phyloP scores from a whole-genome alignment of 2,888 invertebrate species.

The Bellardia pandia region DNA sequence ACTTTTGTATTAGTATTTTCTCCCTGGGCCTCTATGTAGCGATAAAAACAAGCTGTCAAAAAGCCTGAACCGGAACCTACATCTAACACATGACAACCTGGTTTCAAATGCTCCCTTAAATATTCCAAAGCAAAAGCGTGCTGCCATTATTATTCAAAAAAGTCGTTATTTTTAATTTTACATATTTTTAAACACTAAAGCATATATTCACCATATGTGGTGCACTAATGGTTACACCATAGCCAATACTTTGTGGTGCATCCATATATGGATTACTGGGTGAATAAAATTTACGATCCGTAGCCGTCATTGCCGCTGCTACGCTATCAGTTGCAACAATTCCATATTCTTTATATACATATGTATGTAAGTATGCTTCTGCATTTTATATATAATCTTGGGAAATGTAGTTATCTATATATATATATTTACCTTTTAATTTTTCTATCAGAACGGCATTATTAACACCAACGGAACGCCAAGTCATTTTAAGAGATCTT shows the following conservation, averaged over 20 bases:
- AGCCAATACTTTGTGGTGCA: constrained; percentile 96
- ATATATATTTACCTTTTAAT: constrained; percentile 87
- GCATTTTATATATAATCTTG: background rate
- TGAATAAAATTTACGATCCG: constrained; percentile 93
- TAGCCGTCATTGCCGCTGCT: constrained; percentile 91
- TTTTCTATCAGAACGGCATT: constrained; percentile 93
- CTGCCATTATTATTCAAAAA: constrained; percentile 83
- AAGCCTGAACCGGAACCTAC: constrained; percentile 98
- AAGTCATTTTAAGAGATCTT: constrained; percentile 88
- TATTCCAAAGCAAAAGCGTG: constrained; percentile 96
- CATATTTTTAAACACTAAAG: background rate
- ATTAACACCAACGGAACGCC: constrained; percentile 92
- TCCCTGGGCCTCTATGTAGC: constrained; percentile 88
- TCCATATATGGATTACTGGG: constrained; percentile 93
- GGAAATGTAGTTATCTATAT: background rate
- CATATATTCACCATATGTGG: constrained; percentile 93
- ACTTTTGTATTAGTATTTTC: constrained; percentile 85
- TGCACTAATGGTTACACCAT: constrained; percentile 97
- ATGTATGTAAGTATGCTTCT: no score
- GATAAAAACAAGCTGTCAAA: constrained; percentile 95
- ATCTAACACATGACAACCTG: constrained; percentile 92
- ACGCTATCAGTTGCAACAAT: constrained; percentile 91
- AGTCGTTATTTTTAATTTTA: background rate
- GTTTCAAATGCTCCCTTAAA: constrained; percentile 90
- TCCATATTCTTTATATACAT: constrained; percentile 87